Base-by-base conservation (phyloP, 1,140 invertebrate species). In the Gonatopus flavifemur region DNA sequence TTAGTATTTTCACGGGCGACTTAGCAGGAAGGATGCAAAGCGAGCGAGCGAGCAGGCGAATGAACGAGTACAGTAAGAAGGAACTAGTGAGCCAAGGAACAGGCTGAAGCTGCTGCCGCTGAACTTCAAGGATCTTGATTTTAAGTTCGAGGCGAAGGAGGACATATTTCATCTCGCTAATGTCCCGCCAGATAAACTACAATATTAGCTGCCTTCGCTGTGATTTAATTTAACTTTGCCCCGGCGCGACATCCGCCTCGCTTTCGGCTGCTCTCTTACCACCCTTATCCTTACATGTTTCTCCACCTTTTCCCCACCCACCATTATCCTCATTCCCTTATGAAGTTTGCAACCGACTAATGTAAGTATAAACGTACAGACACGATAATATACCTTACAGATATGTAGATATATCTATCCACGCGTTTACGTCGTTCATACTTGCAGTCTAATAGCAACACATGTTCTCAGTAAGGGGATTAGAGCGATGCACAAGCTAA, bases 161-260 rank as follows among this genome's bases (percentile, higher is more conserved):
- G 54, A 52, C 66, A 76, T 77, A 77, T 76, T 77, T 76, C 71
- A 76, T 62, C 57, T 52, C 66, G 72, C 70, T 76, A 76, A 76
- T 76, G 74, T 77, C 67, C 57, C 66, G 63, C 66, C 66, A 74
- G 72, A 76, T 76, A 76, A 77, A 77, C 73, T 77, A 74, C 67
- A 75, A 74, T 76, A 76, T 77, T 75, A 75, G 71, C 70, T 73
- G 62, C 67, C 67, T 72, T 61, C 67, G 59, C 68, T 50, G 66
- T 76, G 72, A 77, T 76, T 77, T 76, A 77, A 77, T 77, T 77
- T 77, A 77, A 77, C 73, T 77, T 77, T 74, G 67, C 71, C 59
- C 64, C 64, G 64, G 69, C 66, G 64, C 67, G 65, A 74, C 72
- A 74, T 75, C 73, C 70, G 68, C 66, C 55, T 49, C 44, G 58